Evolutionary conservation across 1,140 invertebrate genomes (phyloP).

Genomic region (Dreissena polymorpha): DNA sequence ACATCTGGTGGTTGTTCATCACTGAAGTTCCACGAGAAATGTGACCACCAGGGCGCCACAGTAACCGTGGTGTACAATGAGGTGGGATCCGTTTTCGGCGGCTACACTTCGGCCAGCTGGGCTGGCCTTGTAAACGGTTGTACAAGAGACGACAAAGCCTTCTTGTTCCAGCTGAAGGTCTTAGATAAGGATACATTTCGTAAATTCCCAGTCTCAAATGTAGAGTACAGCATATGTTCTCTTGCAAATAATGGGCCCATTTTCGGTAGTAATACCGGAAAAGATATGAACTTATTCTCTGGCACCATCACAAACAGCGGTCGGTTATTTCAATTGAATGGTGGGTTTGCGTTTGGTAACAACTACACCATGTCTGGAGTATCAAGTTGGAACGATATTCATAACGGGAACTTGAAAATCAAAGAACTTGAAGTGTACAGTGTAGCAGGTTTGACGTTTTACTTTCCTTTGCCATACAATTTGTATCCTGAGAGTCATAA

Average conservation of each 20-base stretch:
- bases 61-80: background rate
- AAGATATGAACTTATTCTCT: constrained; percentile 12
- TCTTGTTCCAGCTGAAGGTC: constrained; percentile 49
- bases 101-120: background rate
- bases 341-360: background rate
- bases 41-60: too few relatives aligned
- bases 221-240: constrained; percentile 4
- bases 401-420: background rate
- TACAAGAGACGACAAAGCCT: constrained; percentile 9
- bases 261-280: constrained; percentile 42
- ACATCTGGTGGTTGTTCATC: background rate
- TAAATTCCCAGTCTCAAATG: background rate
- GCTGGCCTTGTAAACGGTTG: background rate
- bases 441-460: too few relatives aligned
- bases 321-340: constrained; percentile 13
- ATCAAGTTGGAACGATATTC: too few relatives aligned
- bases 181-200: background rate
- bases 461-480: too few relatives aligned
- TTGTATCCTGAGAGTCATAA: too few relatives aligned
- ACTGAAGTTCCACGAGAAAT: too few relatives aligned
- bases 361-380: background rate
- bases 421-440: background rate
- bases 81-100: background rate
- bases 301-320: background rate
- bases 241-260: constrained; percentile 31